These are phyloP conservation scores for Boleophthalmus pectinirostris DNA, from an alignment of 2,113 vertebrate species.

Conservation along the genomic window DNA sequence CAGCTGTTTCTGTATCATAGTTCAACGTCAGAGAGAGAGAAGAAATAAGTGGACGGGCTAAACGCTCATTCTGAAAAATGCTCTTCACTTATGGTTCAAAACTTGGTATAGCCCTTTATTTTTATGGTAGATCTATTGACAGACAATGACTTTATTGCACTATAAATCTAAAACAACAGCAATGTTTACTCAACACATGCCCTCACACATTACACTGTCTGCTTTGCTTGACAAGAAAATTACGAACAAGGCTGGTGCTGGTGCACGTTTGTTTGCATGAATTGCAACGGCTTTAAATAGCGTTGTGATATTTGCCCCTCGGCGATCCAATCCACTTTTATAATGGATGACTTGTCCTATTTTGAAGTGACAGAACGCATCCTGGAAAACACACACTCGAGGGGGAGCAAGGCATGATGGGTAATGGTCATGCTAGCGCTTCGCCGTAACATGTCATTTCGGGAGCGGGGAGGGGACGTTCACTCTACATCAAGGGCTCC, in stretches of 20 bases:
- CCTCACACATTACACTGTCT: slow-evolving; percentile 49
- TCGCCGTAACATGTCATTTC: slow-evolving; percentile 8
- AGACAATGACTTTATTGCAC: too few species aligned
- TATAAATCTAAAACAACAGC: too few species aligned
- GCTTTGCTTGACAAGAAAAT: slow-evolving; percentile 55
- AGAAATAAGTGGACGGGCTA: too few species aligned
- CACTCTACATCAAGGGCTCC: slow-evolving; percentile 31
- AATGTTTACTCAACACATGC: slow-evolving; percentile 44
- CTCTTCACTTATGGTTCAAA: too few species aligned
- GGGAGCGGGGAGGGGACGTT: slow-evolving; percentile 16
- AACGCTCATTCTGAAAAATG: too few species aligned
- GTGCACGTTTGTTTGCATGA: slow-evolving; percentile 16
- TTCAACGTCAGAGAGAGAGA: too few species aligned
- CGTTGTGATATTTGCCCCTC: slow-evolving; percentile 25
- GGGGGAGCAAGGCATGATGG: neutral
- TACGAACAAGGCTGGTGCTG: slow-evolving; percentile 26
- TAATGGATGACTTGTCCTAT: slow-evolving; percentile 51
- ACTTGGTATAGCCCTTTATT: too few species aligned
- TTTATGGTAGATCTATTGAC: too few species aligned
- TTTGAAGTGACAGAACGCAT: slow-evolving; percentile 29
- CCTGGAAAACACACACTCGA: slow-evolving; percentile 20
- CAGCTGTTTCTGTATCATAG: too few species aligned
- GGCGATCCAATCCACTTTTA: slow-evolving; percentile 51
- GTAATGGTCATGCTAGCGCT: neutral
- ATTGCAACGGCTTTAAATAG: slow-evolving; percentile 32